Evolutionary conservation across 2,113 vertebrate species (phyloP).

Genomic region (Brachionichthys hirsutus): DNA sequence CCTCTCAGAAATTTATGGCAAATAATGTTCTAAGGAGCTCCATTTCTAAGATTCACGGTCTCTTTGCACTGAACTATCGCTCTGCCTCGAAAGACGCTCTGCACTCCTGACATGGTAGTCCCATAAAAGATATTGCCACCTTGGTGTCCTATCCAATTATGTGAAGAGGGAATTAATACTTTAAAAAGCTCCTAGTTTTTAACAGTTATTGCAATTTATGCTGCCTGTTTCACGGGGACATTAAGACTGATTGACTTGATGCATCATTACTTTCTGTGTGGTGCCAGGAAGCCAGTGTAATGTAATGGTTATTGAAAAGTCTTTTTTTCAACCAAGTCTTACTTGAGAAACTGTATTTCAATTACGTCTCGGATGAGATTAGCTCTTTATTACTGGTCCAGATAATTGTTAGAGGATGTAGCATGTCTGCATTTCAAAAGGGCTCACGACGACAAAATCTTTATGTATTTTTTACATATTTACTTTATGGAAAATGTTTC

Average conservation of each 20-base stretch:
- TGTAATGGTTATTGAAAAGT: not conserved
- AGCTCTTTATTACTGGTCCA: not conserved
- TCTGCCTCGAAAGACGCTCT: constrained; percentile 86
- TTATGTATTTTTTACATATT: too few relatives aligned
- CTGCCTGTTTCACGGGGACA: constrained; percentile 78
- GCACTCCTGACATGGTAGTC: constrained; percentile 84
- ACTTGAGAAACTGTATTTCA: not conserved
- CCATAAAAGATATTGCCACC: constrained; percentile 84
- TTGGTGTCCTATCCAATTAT: constrained; percentile 90
- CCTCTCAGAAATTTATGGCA: constrained; percentile 85
- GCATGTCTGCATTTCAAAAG: not conserved
- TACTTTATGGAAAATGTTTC: too few relatives aligned
- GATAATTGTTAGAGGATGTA: not conserved
- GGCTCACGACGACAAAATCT: not conserved
- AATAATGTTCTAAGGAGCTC: constrained; percentile 83
- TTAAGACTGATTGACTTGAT: constrained; percentile 81
- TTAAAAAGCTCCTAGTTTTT: constrained; percentile 90
- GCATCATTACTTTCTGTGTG: constrained; percentile 8
- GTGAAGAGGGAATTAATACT: constrained; percentile 90
- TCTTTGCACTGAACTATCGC: constrained; percentile 83
- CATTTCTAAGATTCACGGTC: constrained; percentile 92
- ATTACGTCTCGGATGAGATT: not conserved
- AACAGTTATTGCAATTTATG: constrained; percentile 88
- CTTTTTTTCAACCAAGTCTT: not conserved
- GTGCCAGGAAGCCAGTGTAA: constrained; percentile 2